Evolutionary conservation across 2,113 vertebrate genomes (phyloP), one percentile per base, ranked within the genome.

Genomic region (Epinephelus lanceolatus): DNA sequence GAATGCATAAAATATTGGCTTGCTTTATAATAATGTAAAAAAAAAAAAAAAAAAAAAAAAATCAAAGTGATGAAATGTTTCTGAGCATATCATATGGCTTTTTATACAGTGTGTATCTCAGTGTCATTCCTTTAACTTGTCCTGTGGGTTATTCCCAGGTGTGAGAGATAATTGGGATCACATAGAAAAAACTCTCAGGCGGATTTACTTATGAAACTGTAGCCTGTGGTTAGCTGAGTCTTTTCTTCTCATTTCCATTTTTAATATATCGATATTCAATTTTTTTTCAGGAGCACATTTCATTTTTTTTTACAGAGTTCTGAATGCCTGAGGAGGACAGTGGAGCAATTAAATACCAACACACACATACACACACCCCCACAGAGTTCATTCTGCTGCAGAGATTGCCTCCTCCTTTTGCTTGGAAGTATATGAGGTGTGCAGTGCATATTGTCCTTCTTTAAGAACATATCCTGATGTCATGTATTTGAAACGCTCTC

Each of bases 241-340:
- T 27, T 42, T 5, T 72, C 12, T 37, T 42, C 52, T 70, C 30
- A 71, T 71, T 56, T 49, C 23, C 15, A 59, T 55, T 76, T 69
- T 62, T 52, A 33, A 84, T 63, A 65, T 72, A 51, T 6, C 1
- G 2, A 47, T 63, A 42, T 47, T 65, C 14, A 45, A 45, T 2
- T 37, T 2, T 47, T 18, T 9, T 63, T 53, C 18, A 72, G 53
- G 17, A 63, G 18, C 7, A 65, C 52, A 77, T 67, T 40, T 56
- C 11, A 6, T 21, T 51, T 37, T 37, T 37, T 37, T 77, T 76
- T 23, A 59, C 23, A 70, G 25, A 30, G 37, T 21, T 76, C 21
- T 52, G 53, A 49, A 74, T 53, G 79, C 68, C 76, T 74, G 33
- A 71, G 40, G 63, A 65, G 10, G 33, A 57, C 12, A 76, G 27